These are phyloP conservation scores for Sebastes aleutianus DNA, from an alignment of 2,797 vertebrate species.

Conservation along the genomic window DNA sequence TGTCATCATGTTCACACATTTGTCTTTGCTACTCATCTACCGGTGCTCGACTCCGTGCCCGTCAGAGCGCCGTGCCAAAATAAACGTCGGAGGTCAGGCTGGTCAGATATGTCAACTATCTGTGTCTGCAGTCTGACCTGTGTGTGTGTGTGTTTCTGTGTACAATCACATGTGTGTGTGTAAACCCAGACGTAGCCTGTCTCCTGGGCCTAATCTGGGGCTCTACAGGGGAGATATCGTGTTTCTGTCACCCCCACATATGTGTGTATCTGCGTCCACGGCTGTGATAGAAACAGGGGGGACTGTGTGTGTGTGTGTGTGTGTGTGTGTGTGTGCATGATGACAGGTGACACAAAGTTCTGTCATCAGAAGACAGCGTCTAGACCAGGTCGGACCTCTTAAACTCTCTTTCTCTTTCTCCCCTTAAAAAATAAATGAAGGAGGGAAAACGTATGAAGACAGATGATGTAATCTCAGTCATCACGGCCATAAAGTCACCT, in stretches of 20 bases:
- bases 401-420: constrained; percentile 38
- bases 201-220: constrained; percentile 75
- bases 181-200: constrained; percentile 64
- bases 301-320: constrained; percentile 3
- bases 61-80: constrained; percentile 65
- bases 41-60: constrained; percentile 52
- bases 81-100: constrained; percentile 65
- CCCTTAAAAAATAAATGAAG: constrained; percentile 50
- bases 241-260: constrained; percentile 66
- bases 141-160: constrained; percentile 8
- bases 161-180: constrained; percentile 35
- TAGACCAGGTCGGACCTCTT: constrained; percentile 36
- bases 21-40: constrained; percentile 71
- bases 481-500: constrained; percentile 57
- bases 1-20: constrained; percentile 72
- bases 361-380: constrained; percentile 37
- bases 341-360: constrained; percentile 62
- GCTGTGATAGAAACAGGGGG: constrained; percentile 54
- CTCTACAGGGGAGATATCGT: constrained; percentile 62
- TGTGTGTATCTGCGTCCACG: constrained; percentile 45
- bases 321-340: not conserved
- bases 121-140: constrained; percentile 57
- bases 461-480: constrained; percentile 56
- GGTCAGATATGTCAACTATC: constrained; percentile 70
- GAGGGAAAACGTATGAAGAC: constrained; percentile 50